These are phyloP conservation scores for Pan troglodytes DNA, from an alignment of 2,113 vertebrate species.

Conservation along the genomic window NHGRI_mPanTro3-v2.1_pri NC_072411.2:122404501-122405000, in stretches of 20 bases:
- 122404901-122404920: too few relatives aligned
- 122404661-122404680: background rate
- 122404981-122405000: too few relatives aligned
- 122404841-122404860: background rate
- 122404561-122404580: background rate
- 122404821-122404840: background rate
- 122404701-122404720: background rate
- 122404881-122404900: too few relatives aligned
- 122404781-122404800: background rate
- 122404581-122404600: slow-evolving; percentile 4
- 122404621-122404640: slow-evolving; percentile 37
- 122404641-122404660: slow-evolving; percentile 29
- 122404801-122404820: background rate
- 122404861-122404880: too few relatives aligned
- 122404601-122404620: slow-evolving; percentile 15
- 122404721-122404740: slow-evolving; percentile 19
- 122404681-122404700: slow-evolving; percentile 44
- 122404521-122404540: background rate
- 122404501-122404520: background rate
- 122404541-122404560: background rate
- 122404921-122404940: too few relatives aligned
- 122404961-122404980: too few relatives aligned
- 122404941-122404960: too few relatives aligned
- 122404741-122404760: slow-evolving; percentile 40
- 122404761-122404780: slow-evolving; percentile 39